A percentile compares a stretch with the other conserved stretches of the same genome.
Conservation (phyloP, 2,888 invertebrate genomes). For the Nudaria mundana region DNA sequence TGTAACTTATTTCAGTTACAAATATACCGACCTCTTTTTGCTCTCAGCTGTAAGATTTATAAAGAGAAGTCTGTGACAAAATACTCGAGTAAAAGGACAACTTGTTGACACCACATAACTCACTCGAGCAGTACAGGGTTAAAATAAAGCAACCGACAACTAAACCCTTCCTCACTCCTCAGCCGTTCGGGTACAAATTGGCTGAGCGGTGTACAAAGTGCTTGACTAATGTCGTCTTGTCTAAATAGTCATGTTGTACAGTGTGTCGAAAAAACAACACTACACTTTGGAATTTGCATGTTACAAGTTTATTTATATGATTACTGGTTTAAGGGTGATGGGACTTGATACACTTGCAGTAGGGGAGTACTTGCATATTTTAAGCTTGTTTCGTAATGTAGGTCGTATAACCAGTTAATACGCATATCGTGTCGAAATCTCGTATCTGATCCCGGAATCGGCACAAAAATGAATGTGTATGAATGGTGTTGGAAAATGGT, state of each 20-base stretch:
- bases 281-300: slow-evolving; percentile 6
- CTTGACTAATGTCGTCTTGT: slow-evolving; percentile 28
- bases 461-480: too few species aligned
- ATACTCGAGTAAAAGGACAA: slow-evolving; percentile 14
- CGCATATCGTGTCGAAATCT: too few species aligned
- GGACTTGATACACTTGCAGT: too few species aligned
- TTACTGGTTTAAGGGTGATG: slow-evolving; percentile 19
- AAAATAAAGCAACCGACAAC: slow-evolving; percentile 25
- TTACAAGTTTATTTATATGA: slow-evolving; percentile 27
- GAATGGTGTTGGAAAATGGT: too few species aligned
- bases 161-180: slow-evolving; percentile 27
- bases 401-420: too few species aligned
- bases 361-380: too few species aligned
- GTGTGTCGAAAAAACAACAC: slow-evolving; percentile 5
- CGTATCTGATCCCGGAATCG: too few species aligned
- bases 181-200: slow-evolving; percentile 34
- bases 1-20: slow-evolving; percentile 1
- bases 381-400: too few species aligned
- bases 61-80: slow-evolving; percentile 11
- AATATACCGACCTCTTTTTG: slow-evolving; percentile 1
- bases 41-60: slow-evolving; percentile 5
- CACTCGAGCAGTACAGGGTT: slow-evolving; percentile 13
- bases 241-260: slow-evolving; percentile 20
- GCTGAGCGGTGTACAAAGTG: slow-evolving; percentile 28
- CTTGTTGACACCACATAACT: slow-evolving; percentile 10